A percentile compares a stretch with the other conserved stretches of the same genome.
phyloP scores from a whole-genome alignment of 2,113 vertebrate species.

The Kryptolebias marmoratus region DNA sequence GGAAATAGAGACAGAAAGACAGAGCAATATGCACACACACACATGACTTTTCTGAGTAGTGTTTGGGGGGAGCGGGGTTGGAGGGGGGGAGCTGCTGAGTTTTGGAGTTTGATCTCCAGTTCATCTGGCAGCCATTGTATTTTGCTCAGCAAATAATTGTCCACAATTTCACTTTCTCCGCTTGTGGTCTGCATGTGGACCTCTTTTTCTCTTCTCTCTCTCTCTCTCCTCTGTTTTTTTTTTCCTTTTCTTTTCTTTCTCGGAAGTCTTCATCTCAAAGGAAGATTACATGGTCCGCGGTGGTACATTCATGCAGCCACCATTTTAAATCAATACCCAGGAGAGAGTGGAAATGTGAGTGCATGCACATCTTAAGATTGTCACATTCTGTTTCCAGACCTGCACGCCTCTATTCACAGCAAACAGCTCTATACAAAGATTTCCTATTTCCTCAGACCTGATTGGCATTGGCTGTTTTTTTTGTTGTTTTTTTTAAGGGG shows the following conservation, averaged over 20 bases:
- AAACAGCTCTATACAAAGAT: slow-evolving; percentile 68
- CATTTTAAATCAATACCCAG: slow-evolving; percentile 82
- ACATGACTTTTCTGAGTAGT: slow-evolving; percentile 68
- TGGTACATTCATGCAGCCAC: slow-evolving; percentile 78
- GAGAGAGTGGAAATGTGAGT: slow-evolving; percentile 70
- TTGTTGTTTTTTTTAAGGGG: slow-evolving; percentile 31
- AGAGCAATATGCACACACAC: slow-evolving; percentile 46
- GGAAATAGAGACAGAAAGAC: slow-evolving; percentile 49
- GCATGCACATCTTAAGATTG: slow-evolving; percentile 69
- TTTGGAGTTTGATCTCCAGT: slow-evolving; percentile 80
- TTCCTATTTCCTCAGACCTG: slow-evolving; percentile 50
- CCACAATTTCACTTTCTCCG: slow-evolving; percentile 84
- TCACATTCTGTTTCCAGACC: slow-evolving; percentile 63
- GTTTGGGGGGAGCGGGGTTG: slow-evolving; percentile 30
- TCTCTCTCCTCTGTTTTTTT: slow-evolving; percentile 48
- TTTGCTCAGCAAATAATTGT: slow-evolving; percentile 85
- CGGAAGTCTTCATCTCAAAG: slow-evolving; percentile 79
- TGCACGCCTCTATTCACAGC: slow-evolving; percentile 49
- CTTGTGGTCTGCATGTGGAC: slow-evolving; percentile 76
- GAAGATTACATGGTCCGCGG: slow-evolving; percentile 80
- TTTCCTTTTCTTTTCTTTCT: slow-evolving; percentile 63
- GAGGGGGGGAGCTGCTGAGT: slow-evolving; percentile 61
- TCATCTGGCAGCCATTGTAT: slow-evolving; percentile 85
- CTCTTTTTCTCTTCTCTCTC: slow-evolving; percentile 28
- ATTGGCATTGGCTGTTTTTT: slow-evolving; percentile 55